These are phyloP conservation scores for Antennarius striatus DNA, from an alignment of 2,113 vertebrate genomes.

Conservation along the genomic window DNA sequence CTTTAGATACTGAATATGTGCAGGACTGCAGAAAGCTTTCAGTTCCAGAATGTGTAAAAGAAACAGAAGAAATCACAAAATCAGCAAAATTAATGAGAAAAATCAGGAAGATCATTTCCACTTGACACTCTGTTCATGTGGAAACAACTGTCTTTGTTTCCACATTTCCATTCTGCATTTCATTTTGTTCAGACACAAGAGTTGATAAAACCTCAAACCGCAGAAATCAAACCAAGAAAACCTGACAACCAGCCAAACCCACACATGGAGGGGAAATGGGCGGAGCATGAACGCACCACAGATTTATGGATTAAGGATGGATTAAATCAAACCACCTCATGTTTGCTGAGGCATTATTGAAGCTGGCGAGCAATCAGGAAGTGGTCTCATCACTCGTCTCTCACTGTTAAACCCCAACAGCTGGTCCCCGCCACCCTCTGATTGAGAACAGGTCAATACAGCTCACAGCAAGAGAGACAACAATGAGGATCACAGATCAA, in stretches of 20 bases:
- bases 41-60: too few relatives aligned
- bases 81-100: too few relatives aligned
- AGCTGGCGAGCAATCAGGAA: constrained; percentile 48
- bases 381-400: constrained; percentile 31
- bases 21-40: not conserved
- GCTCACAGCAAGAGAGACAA: constrained; percentile 7
- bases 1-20: not conserved
- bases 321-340: constrained; percentile 56
- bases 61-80: too few relatives aligned
- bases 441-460: constrained; percentile 31
- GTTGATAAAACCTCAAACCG: not conserved
- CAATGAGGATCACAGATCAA: constrained; percentile 18
- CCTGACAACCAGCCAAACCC: constrained; percentile 5
- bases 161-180: too few relatives aligned
- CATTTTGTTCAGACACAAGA: not conserved
- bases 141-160: too few relatives aligned
- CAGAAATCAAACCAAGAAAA: too few relatives aligned
- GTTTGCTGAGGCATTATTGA: constrained; percentile 50
- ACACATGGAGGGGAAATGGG: not conserved
- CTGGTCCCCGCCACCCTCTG: constrained; percentile 59
- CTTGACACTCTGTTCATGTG: too few relatives aligned
- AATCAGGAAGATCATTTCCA: too few relatives aligned
- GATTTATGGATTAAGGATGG: constrained; percentile 51
- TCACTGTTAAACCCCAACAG: constrained; percentile 55
- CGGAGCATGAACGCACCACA: constrained; percentile 10